Percentiles rank a stretch among this genome's conserved stretches.
Evolutionary conservation across 2,888 invertebrate species (phyloP).

Genomic region (Rhogogaster chlorosoma): DNA sequence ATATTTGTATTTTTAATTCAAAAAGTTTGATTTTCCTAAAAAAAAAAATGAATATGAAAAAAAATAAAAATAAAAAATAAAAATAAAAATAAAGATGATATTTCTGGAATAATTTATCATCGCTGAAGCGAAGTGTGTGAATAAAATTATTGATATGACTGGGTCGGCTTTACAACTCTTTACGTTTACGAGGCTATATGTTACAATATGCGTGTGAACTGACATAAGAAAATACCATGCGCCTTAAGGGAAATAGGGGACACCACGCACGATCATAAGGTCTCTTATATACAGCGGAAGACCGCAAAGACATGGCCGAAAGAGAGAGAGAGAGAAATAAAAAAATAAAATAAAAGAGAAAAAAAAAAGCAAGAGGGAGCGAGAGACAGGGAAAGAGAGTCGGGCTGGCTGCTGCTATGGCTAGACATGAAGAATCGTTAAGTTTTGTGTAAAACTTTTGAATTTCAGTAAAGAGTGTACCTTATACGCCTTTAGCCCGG

Average conservation of each 20-base stretch:
- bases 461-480: slow-evolving; percentile 68
- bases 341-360: too few relatives aligned
- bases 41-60: neutral
- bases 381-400: neutral
- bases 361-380: neutral
- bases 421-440: slow-evolving; percentile 74
- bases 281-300: neutral
- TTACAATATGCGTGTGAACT: neutral
- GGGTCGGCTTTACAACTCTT: neutral
- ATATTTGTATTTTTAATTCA: neutral
- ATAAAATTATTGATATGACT: neutral
- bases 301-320: neutral
- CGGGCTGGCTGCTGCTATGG: slow-evolving; percentile 53
- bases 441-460: slow-evolving; percentile 73
- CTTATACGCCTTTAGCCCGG: slow-evolving; percentile 55
- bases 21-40: neutral
- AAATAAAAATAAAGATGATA: neutral
- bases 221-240: neutral
- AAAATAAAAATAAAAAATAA: neutral
- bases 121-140: neutral
- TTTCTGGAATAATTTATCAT: neutral
- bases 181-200: neutral
- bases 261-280: neutral
- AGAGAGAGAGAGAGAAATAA: neutral
- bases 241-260: neutral